Conservation (phyloP, 2,888 invertebrate species). For the Oasisia sp. region DNA sequence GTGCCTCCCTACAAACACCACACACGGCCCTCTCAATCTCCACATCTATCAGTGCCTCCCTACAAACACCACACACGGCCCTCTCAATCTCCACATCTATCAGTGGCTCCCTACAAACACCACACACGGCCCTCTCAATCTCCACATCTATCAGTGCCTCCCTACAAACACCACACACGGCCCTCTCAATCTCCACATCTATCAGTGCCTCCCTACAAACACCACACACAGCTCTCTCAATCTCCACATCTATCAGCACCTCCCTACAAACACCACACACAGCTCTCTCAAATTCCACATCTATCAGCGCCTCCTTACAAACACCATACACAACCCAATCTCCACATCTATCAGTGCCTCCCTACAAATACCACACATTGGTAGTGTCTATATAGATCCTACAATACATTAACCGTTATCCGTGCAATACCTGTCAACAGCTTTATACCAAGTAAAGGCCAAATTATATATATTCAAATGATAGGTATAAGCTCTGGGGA, state of each 20-base stretch:
- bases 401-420: too few species aligned
- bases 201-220: constrained; percentile 72
- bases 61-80: constrained; percentile 73
- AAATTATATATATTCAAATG: background rate
- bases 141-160: constrained; percentile 79
- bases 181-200: constrained; percentile 85
- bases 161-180: constrained; percentile 72
- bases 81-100: constrained; percentile 88
- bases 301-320: too few species aligned
- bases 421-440: too few species aligned
- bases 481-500: background rate
- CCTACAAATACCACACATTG: too few species aligned
- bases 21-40: constrained; percentile 90
- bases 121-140: constrained; percentile 87
- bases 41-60: constrained; percentile 77
- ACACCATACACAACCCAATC: too few species aligned
- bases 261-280: constrained; percentile 49
- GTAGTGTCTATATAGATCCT: too few species aligned
- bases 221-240: constrained; percentile 85
- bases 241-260: constrained; percentile 81
- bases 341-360: too few species aligned
- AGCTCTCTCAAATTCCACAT: too few species aligned
- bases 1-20: constrained; percentile 61
- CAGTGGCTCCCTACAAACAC: constrained; percentile 67
- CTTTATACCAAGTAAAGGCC: background rate